A percentile compares a stretch with the other conserved stretches of the same genome.
These are phyloP conservation scores for Catostylus mosaicus DNA, from an alignment of 30 jellyfish, hydroid and myxozoan species.

Conservation along the genomic window DNA sequence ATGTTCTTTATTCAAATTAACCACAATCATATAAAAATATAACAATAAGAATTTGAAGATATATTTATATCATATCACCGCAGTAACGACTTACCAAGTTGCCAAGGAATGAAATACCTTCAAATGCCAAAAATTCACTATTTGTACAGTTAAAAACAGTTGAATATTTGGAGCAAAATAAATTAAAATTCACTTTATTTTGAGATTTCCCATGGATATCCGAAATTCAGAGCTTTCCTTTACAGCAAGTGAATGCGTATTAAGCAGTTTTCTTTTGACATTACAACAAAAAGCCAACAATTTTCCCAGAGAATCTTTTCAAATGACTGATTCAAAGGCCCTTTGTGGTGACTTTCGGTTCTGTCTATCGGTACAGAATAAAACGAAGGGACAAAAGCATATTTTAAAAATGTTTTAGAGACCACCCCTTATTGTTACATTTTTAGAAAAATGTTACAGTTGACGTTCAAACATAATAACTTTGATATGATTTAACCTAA, in stretches of 20 bases:
- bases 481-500: too few species aligned
- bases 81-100: not conserved
- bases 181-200: constrained; percentile 2
- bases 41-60: not conserved
- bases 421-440: constrained; percentile 22
- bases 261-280: not conserved
- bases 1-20: not conserved
- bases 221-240: constrained; percentile 16
- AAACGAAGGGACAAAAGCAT: constrained; percentile 28
- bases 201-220: constrained; percentile 50
- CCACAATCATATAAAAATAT: not conserved
- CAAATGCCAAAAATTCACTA: not conserved
- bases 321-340: constrained; percentile 1
- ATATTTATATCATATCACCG: too few species aligned
- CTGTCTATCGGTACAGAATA: constrained; percentile 22
- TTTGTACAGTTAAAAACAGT: not conserved
- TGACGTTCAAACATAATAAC: not conserved
- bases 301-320: constrained; percentile 32
- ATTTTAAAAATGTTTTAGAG: constrained; percentile 10
- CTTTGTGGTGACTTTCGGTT: constrained; percentile 28
- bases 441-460: not conserved
- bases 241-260: constrained; percentile 11
- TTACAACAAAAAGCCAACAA: constrained; percentile 34
- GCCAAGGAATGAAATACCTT: not conserved
- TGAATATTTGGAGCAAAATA: constrained; percentile 1